Percentiles rank a stretch among this genome's conserved stretches.
Evolutionary conservation across 2,888 invertebrate species (phyloP).

Genomic region (Drosophila limbata): DNA sequence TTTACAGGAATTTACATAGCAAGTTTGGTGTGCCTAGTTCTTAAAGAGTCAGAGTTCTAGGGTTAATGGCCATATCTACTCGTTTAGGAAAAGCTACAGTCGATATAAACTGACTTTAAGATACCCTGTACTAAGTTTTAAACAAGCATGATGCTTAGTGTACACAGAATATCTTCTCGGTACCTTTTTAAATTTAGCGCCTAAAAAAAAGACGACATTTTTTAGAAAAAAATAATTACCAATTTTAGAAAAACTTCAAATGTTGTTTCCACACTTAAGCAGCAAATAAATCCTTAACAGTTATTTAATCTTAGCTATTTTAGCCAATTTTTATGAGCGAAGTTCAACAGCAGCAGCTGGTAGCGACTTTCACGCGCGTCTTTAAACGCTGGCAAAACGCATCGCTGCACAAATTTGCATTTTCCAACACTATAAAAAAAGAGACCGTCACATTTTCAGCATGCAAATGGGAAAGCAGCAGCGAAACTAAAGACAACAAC

Average conservation of each 20-base stretch:
- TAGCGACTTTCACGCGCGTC: conserved; percentile 70
- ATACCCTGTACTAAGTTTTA: no score
- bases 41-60: no score
- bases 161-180: no score
- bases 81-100: no score
- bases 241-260: neutral
- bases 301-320: neutral
- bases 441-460: conserved; percentile 53
- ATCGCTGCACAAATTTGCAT: conserved; percentile 79
- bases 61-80: no score
- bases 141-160: no score
- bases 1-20: no score
- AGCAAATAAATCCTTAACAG: neutral
- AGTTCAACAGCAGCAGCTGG: conserved; percentile 5
- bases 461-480: conserved; percentile 69
- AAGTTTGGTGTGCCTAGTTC: no score
- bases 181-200: no score
- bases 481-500: conserved; percentile 46
- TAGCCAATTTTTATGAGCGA: neutral
- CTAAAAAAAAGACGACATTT: no score
- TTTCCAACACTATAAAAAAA: conserved; percentile 38
- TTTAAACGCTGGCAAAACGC: conserved; percentile 74
- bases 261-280: neutral
- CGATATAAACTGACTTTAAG: no score
- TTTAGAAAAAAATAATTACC: neutral